These are phyloP conservation scores for Tethya wilhelma DNA, from an alignment of 37 sponge, comb jelly and placozoan species.

Conservation along the genomic window DNA sequence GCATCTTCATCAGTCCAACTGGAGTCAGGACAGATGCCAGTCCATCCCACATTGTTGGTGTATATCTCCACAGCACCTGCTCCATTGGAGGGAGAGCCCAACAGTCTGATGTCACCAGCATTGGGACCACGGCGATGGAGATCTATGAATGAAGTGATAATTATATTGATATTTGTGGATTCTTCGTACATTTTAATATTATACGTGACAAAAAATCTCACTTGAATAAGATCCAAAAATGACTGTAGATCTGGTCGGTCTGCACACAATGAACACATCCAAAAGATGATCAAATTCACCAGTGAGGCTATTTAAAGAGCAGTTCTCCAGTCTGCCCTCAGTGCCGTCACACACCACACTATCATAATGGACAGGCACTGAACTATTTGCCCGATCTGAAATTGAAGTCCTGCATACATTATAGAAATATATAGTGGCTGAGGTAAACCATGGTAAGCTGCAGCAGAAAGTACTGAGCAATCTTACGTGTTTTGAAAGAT, in stretches of 20 bases:
- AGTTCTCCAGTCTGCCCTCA: slow-evolving; percentile 11
- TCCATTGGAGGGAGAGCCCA: slow-evolving; percentile 22
- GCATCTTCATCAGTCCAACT: slow-evolving; percentile 26
- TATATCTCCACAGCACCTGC: slow-evolving; percentile 50
- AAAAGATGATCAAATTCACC: background rate
- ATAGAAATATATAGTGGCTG: background rate
- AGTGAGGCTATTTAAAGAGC: background rate
- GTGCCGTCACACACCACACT: slow-evolving; percentile 16
- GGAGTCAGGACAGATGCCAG: slow-evolving; percentile 32
- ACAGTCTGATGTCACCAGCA: slow-evolving; percentile 28
- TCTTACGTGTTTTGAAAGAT: slow-evolving; percentile 25
- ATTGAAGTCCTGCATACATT: no score
- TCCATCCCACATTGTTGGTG: slow-evolving; percentile 3
- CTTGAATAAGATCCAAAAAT: no score
- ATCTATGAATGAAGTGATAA: no score
- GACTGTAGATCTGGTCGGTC: no score
- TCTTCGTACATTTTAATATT: no score
- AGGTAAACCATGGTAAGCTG: background rate
- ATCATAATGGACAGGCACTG: slow-evolving; percentile 7
- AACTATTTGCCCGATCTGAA: background rate
- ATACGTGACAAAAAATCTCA: no score
- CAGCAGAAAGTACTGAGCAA: no score
- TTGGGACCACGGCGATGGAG: no score
- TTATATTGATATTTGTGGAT: no score
- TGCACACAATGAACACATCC: slow-evolving; percentile 45